Base-by-base conservation (phyloP, 2,888 invertebrate species). In the Branchipolynoe longqiensis region DNA sequence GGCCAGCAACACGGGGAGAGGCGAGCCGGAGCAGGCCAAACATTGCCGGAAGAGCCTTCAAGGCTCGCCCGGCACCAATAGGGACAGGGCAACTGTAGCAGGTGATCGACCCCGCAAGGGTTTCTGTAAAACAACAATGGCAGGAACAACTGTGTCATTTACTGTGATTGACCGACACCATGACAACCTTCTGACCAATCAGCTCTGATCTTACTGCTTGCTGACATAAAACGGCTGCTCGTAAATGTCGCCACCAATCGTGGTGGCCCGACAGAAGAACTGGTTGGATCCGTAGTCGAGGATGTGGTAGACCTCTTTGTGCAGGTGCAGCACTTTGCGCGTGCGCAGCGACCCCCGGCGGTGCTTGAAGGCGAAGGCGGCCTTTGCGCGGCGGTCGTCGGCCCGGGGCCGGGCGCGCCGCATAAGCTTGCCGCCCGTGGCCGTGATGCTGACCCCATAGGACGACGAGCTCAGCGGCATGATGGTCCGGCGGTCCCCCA, bases 221-320 rank as follows among this genome's bases (percentile, higher is more conserved):
- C 48, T 48, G 78, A 78, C 48, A 33, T 48, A 25, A 18, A 78
- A 78, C 18, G 25, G n/a, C 28, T 78, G 48, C 28, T 78, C 78
- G 28, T 54, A 31, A 22, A 54, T 41, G 12, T 41, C n/a, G 0
- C 78, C 78, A 31, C 78, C 48, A 12, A 78, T 78, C 4, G 78
- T 78, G 8, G 78, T 78, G 28, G 78, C 78, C 78, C 78, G 22
- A 28, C 78, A 78, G 78, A 48, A 78, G 78, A 78, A 78, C 25
- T 18, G 22, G 48, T 78, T 78, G n/a, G n/a, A 6, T 22, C 78
- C 78, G 48, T 41, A 54, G 28, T 78, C 78, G 14, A 78, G 78
- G 22, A 78, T 78, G 78, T 41, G 31, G 78, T 78, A 78, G 78
- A 78, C 48, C 78, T 78, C 48, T 28, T 41, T 41, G 3, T 31